Base-by-base conservation (phyloP, 2,888 invertebrate species). In the Villa cingulata region DNA sequence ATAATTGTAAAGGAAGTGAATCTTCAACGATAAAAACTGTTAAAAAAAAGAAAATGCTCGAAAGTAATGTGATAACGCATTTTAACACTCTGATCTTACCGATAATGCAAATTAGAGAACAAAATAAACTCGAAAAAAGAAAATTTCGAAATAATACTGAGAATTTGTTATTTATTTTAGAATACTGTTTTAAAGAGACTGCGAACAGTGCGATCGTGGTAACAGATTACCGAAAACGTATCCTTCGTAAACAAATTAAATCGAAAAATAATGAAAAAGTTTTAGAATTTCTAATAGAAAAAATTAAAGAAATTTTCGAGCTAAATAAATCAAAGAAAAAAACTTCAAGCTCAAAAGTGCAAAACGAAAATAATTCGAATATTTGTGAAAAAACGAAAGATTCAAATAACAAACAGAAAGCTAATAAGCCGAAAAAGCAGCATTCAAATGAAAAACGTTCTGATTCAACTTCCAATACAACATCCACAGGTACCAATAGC, bases 1-100 rank as follows among this genome's bases (percentile, higher is more conserved):
- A 16, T 14, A 37, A 36, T 20, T n/a, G n/a, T n/a, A n/a, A n/a
- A n/a, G 23, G 3, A 23, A 15, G n/a, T 12, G 9, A 55, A 54
- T 14, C 55, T 54, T 2, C 50, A 53, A 2, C 60, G 60, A 37
- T 57, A 60, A 3, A 36, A 9, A 37, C 20, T 17, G 4, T 16
- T 16, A 16, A 19, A 29, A 29, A 36, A 15, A 39, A 29, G 7
- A 55, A 57, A 29, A 53, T 53, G n/a, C 58, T 63, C 43, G 59
- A 61, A 2, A 58, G 60, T 19, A 59, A 61, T 41, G 60, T 66
- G 2, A 58, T 67, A 14, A 58, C 59, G 16, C 63, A 57, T 43
- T 66, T 66, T 37, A 66, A 66, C 46, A 63, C 60, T 10, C 55
- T 63, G 2, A 59, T 67, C 5, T 48, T 67, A 29, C 62, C 65